Percentiles rank a stretch among this genome's conserved stretches.
phyloP scores from a whole-genome alignment of 2,797 vertebrate genomes.

The Neosalanx taihuensis region DNA sequence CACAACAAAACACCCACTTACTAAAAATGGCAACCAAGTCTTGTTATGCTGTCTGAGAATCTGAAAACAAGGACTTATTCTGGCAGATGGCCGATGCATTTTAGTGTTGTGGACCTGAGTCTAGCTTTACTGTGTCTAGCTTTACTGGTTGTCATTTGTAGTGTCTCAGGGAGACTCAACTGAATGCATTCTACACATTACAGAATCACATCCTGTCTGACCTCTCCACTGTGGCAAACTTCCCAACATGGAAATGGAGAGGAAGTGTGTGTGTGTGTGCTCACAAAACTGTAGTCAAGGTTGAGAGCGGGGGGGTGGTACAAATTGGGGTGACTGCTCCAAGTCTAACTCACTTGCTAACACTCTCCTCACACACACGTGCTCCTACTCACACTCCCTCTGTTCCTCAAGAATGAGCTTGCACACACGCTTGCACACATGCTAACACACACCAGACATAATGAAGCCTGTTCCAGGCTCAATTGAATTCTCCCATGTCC shows the following conservation, averaged over 20 bases:
- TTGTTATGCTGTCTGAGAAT: conserved; percentile 57
- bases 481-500: conserved; percentile 53
- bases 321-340: conserved; percentile 28
- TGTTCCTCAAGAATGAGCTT: neutral
- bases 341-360: conserved; percentile 25
- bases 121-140: conserved; percentile 67
- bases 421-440: neutral
- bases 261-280: conserved; percentile 28
- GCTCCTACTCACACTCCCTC: neutral
- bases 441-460: conserved; percentile 28
- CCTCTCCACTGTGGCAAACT: conserved; percentile 72
- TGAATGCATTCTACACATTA: conserved; percentile 73
- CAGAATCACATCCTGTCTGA: conserved; percentile 76
- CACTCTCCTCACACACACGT: conserved; percentile 32
- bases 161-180: conserved; percentile 61
- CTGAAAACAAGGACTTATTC: conserved; percentile 52
- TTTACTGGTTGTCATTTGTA: conserved; percentile 64
- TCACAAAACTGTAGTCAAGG: no score
- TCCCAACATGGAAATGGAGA: conserved; percentile 62
- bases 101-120: conserved; percentile 67
- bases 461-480: conserved; percentile 49
- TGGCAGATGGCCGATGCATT: conserved; percentile 67
- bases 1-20: conserved; percentile 43
- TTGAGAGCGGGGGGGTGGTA: conserved; percentile 28
- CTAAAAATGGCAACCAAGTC: conserved; percentile 45